These are phyloP conservation scores for Beaufortia kweichowensis DNA, from an alignment of 2,113 vertebrate genomes.

Conservation along the genomic window DNA sequence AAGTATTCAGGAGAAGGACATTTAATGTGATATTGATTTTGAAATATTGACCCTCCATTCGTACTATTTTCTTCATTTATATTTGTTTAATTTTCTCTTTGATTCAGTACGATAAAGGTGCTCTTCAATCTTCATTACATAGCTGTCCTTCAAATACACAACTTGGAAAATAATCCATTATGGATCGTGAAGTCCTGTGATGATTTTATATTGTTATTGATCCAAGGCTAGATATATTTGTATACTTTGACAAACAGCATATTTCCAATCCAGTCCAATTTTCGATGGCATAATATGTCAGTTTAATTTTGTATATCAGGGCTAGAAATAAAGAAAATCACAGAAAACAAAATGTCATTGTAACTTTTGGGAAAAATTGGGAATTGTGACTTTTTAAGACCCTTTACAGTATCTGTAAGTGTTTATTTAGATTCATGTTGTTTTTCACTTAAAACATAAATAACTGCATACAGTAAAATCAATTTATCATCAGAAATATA, in stretches of 20 bases:
- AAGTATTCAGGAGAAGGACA: too few relatives aligned
- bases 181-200: conserved; percentile 35
- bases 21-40: too few relatives aligned
- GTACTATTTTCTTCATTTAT: background rate
- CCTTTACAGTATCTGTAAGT: too few relatives aligned
- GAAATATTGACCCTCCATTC: too few relatives aligned
- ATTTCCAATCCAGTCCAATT: too few relatives aligned
- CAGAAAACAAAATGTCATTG: background rate
- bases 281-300: background rate
- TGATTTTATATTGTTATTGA: background rate
- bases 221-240: too few relatives aligned
- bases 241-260: too few relatives aligned
- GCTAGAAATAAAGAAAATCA: background rate
- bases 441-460: background rate
- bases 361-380: too few relatives aligned
- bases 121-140: conserved; percentile 6
- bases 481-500: background rate
- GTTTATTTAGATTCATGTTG: background rate
- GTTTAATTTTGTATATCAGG: background rate
- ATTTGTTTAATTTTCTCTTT: background rate
- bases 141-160: conserved; percentile 6
- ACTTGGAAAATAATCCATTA: background rate
- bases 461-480: background rate
- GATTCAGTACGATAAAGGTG: background rate
- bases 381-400: too few relatives aligned